Evolutionary conservation across 2,888 invertebrate species (phyloP).

Genomic region (Cantharis lateralis): DNA sequence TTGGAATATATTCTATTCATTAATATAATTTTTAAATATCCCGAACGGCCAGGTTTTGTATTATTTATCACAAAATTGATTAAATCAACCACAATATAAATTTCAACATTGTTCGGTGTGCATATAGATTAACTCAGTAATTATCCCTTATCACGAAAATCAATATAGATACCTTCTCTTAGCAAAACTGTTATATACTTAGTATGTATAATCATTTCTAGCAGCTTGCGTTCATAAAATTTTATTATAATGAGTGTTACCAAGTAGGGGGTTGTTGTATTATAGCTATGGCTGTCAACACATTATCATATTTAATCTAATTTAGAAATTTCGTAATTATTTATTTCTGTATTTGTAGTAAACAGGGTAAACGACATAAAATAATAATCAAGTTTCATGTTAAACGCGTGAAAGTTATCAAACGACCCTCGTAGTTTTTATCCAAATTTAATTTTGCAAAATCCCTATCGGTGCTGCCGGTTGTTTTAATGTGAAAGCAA

Average conservation of each 20-base stretch:
- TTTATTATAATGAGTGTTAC: constrained; percentile 6
- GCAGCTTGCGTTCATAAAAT: constrained; percentile 17
- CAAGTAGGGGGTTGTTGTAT: neutral
- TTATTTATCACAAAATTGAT: neutral
- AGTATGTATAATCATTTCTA: constrained; percentile 6
- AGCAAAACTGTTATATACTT: constrained; percentile 15
- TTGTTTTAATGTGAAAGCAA: neutral
- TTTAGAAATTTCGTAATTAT: neutral
- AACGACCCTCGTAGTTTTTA: neutral
- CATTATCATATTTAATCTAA: constrained; percentile 1
- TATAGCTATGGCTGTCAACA: neutral
- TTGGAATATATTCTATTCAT: neutral
- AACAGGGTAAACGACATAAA: no score
- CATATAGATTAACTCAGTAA: constrained; percentile 4
- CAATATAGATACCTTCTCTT: constrained; percentile 14
- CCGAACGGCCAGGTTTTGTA: neutral
- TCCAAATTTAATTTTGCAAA: neutral
- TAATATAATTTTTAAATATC: neutral
- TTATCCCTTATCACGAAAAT: constrained; percentile 23
- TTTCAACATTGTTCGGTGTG: neutral
- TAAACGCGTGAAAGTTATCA: neutral
- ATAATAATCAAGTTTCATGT: no score
- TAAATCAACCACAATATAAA: neutral
- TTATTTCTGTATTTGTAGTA: neutral
- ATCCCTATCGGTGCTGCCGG: neutral